Evolutionary conservation across 92 coral and sea anemone species (phyloP).

Genomic region (Ricordea florida): DNA sequence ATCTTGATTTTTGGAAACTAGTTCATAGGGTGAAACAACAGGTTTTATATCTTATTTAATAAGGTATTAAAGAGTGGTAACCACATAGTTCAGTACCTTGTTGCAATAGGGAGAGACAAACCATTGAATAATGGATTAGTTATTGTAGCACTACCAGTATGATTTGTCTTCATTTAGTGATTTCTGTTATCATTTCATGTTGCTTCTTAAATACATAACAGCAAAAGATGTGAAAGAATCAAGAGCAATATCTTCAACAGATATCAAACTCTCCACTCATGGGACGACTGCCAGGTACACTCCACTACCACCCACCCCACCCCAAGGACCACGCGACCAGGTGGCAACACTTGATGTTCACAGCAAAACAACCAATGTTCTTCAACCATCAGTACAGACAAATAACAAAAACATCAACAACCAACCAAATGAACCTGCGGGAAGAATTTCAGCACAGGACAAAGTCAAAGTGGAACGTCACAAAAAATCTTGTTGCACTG

Average conservation of each 20-base stretch:
- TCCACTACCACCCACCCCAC: background rate
- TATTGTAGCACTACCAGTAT: too few species aligned
- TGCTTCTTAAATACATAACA: too few species aligned
- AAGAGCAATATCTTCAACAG: conserved; percentile 45
- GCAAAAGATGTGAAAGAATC: conserved; percentile 42
- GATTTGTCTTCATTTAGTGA: too few species aligned
- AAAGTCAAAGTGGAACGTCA: conserved; percentile 46
- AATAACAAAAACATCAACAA: conserved; percentile 4
- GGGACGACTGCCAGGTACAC: conserved; percentile 42
- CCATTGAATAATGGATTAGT: too few species aligned
- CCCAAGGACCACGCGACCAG: background rate
- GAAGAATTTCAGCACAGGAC: conserved; percentile 11
- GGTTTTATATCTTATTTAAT: too few species aligned
- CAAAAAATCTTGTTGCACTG: conserved; percentile 81
- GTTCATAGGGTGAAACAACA: too few species aligned
- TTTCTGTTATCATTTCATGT: too few species aligned
- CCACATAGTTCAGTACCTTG: too few species aligned
- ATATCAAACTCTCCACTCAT: conserved; percentile 64
- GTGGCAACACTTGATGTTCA: conserved; percentile 6
- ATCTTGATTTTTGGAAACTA: too few species aligned
- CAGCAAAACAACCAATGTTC: background rate
- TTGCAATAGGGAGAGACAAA: too few species aligned
- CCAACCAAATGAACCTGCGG: background rate
- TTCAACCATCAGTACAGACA: background rate
- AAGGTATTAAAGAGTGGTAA: too few species aligned